Evolutionary conservation across 2,888 invertebrate species (phyloP).

Genomic region (Eupelmus urozonus): DNA sequence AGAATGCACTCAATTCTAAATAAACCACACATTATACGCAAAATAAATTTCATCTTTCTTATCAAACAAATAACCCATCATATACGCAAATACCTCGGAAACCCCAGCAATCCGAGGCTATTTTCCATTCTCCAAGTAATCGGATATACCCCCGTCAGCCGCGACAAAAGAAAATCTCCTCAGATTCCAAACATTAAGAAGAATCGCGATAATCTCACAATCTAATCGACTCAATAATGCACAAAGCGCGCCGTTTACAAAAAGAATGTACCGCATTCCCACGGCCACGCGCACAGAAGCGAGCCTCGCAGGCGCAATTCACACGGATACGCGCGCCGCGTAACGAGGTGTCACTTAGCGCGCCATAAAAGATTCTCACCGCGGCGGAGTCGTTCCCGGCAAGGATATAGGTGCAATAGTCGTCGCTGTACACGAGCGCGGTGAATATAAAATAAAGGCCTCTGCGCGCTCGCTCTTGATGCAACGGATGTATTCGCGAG

Average conservation of each 20-base stretch:
- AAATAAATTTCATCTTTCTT: no score
- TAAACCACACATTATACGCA: no score
- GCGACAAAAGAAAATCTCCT: no score
- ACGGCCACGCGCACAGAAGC: neutral
- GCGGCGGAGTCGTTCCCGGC: neutral
- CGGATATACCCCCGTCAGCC: no score
- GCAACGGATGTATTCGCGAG: neutral
- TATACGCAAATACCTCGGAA: no score
- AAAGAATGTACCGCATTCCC: neutral
- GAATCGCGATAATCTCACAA: no score
- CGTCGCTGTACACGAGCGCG: neutral
- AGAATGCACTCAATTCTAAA: no score
- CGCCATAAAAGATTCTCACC: constrained; percentile 36
- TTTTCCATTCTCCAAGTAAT: no score
- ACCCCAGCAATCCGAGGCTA: no score
- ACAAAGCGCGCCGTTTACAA: constrained; percentile 11
- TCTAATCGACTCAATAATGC: neutral
- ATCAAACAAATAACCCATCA: no score
- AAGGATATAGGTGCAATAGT: constrained; percentile 3
- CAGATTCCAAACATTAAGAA: no score
- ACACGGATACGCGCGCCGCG: neutral
- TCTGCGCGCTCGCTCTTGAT: constrained; percentile 4
- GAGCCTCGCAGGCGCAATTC: no score
- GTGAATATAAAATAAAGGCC: constrained; percentile 44
- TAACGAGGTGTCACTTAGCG: constrained; percentile 53